These are phyloP conservation scores for Cataglyphis albicans DNA, from an alignment of 2,888 invertebrate species.

Conservation along the genomic window DNA sequence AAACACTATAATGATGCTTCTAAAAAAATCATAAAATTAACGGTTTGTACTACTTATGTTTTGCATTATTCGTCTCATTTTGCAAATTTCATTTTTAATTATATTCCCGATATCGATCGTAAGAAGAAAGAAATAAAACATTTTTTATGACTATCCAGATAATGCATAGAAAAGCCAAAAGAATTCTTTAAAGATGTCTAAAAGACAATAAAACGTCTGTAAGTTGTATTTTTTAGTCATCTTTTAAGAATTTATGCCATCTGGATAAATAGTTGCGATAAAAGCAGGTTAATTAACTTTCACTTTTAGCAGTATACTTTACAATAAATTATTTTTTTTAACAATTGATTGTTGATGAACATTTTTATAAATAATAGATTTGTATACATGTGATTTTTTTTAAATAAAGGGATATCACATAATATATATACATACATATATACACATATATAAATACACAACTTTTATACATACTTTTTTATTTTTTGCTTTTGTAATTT, in stretches of 20 bases:
- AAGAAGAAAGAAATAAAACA: neutral
- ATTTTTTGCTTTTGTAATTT: neutral
- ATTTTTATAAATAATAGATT: neutral
- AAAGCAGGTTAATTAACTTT: slow-evolving; percentile 2
- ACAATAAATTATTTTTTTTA: slow-evolving; percentile 13
- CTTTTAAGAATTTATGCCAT: too few relatives aligned
- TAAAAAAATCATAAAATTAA: neutral
- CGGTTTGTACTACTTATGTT: neutral
- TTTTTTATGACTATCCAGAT: neutral
- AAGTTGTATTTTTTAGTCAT: too few relatives aligned
- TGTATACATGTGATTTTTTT: neutral
- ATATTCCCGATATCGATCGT: neutral
- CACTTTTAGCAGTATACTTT: slow-evolving; percentile 16
- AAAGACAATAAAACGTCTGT: too few relatives aligned
- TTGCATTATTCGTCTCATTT: neutral
- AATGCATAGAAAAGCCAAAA: too few relatives aligned
- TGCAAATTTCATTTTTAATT: neutral
- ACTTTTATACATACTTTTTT: neutral
- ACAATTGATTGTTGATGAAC: slow-evolving; percentile 16
- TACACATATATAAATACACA: neutral
- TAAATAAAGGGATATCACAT: slow-evolving; percentile 1
- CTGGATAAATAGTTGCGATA: neutral
- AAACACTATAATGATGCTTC: neutral
- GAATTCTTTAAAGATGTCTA: too few relatives aligned
- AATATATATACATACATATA: neutral